A percentile compares a stretch with the other conserved stretches of the same genome.
These are phyloP conservation scores for Nowickia ferox DNA, from an alignment of 2,888 invertebrate genomes.

Conservation along the genomic window DNA sequence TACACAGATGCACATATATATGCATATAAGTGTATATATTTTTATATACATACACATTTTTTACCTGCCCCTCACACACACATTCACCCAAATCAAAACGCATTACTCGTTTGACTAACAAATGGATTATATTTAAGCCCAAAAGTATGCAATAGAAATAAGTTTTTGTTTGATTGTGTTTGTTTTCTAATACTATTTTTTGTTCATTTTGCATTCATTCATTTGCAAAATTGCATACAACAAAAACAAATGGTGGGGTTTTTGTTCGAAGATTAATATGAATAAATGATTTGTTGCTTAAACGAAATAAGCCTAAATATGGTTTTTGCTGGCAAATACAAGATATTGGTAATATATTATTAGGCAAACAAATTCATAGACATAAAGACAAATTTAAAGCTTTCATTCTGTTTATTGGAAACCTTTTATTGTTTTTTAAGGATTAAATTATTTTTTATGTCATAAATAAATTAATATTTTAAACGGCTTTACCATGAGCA, in stretches of 20 bases:
- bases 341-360: background rate
- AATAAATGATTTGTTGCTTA: background rate
- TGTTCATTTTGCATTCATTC: background rate
- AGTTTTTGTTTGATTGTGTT: conserved; percentile 34
- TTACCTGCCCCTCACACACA: background rate
- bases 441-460: too few species aligned
- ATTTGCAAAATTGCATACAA: background rate
- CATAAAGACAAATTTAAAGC: too few species aligned
- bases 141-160: conserved; percentile 49
- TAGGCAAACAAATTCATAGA: background rate
- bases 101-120: background rate
- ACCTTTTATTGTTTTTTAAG: too few species aligned
- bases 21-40: too few species aligned
- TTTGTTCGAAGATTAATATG: background rate
- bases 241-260: background rate
- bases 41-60: too few species aligned
- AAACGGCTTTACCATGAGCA: too few species aligned
- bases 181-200: conserved; percentile 11
- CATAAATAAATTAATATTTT: too few species aligned
- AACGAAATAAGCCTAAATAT: background rate
- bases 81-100: background rate
- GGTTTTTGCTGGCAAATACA: background rate
- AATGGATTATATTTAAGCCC: conserved; percentile 30
- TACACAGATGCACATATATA: background rate
- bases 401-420: too few species aligned